Percentiles rank a stretch among this genome's conserved stretches.
Evolutionary conservation across 2,113 vertebrate species (phyloP).

Genomic region (Pterophyllum scalare): DNA sequence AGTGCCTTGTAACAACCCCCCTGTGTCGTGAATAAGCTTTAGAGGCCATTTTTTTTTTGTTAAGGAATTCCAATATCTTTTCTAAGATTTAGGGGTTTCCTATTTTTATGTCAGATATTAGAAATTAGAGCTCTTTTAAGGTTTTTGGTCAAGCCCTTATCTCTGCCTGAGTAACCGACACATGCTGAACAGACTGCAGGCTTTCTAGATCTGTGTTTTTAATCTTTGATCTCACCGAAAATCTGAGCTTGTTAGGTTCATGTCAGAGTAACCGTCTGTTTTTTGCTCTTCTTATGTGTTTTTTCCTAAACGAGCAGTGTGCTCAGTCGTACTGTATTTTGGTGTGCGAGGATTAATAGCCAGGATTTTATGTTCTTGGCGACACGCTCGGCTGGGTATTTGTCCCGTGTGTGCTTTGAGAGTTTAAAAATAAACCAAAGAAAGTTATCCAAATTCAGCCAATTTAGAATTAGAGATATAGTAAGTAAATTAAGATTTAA

Average conservation of each 20-base stretch:
- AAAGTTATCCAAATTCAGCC: conserved; percentile 9
- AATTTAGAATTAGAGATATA: neutral
- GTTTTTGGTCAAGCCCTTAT: conserved; percentile 10
- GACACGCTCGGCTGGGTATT: neutral
- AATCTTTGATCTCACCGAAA: conserved; percentile 5
- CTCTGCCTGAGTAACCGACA: conserved; percentile 10
- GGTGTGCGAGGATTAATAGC: conserved; percentile 4
- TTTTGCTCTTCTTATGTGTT: neutral
- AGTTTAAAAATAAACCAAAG: conserved; percentile 51
- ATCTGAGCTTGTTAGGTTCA: conserved; percentile 6
- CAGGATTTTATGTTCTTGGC: neutral
- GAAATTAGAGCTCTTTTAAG: conserved; percentile 27
- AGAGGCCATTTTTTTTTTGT: conserved; percentile 25
- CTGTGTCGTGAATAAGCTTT: conserved; percentile 24
- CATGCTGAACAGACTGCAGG: neutral
- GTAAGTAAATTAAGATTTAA: neutral
- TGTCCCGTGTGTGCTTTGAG: neutral
- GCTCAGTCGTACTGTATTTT: conserved; percentile 26
- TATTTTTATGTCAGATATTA: conserved; percentile 24
- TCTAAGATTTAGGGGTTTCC: neutral
- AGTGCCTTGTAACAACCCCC: conserved; percentile 71
- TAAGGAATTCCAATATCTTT: conserved; percentile 10
- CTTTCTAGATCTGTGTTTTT: conserved; percentile 18
- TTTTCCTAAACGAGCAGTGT: neutral
- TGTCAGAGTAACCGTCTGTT: neutral